phyloP scores from a whole-genome alignment of 1,140 invertebrate genomes.

The Hylaeus anthracinus region DNA sequence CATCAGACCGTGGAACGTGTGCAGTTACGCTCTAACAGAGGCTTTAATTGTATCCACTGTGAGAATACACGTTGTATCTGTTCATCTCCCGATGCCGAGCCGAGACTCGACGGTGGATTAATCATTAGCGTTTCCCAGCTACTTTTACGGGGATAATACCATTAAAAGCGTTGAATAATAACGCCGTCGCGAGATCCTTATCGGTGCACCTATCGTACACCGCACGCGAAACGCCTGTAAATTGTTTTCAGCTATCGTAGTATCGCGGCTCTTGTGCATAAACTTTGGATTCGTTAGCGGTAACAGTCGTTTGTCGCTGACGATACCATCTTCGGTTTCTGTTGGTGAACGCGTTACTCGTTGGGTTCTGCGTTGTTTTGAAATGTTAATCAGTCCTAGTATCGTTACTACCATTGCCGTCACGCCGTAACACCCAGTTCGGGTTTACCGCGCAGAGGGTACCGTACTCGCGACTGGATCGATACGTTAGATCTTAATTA shows the following conservation, averaged over 20 bases:
- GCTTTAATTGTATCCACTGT: slow-evolving; percentile 60
- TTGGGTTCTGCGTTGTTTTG: neutral
- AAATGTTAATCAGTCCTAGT: slow-evolving; percentile 9
- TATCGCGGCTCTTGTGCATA: neutral
- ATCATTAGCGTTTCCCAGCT: slow-evolving; percentile 54
- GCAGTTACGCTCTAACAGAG: slow-evolving; percentile 54
- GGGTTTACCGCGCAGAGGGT: neutral
- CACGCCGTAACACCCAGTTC: neutral
- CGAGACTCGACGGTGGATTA: slow-evolving; percentile 46
- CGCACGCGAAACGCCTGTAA: slow-evolving; percentile 40
- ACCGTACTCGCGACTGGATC: neutral
- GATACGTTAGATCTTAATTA: neutral
- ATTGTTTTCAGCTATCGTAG: slow-evolving; percentile 21
- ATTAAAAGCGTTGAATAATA: slow-evolving; percentile 55
- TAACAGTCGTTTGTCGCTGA: neutral
- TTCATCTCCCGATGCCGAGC: slow-evolving; percentile 51
- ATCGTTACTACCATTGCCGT: slow-evolving; percentile 20
- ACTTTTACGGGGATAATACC: slow-evolving; percentile 55
- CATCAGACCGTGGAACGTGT: slow-evolving; percentile 40
- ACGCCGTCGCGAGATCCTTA: slow-evolving; percentile 38
- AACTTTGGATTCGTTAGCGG: slow-evolving; percentile 21
- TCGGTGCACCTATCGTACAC: slow-evolving; percentile 42
- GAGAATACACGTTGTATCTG: slow-evolving; percentile 54
- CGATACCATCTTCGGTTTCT: slow-evolving; percentile 23
- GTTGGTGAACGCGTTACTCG: neutral